Evolutionary conservation across 1,140 invertebrate genomes (phyloP).

Genomic region (Lepidostoma basale): DNA sequence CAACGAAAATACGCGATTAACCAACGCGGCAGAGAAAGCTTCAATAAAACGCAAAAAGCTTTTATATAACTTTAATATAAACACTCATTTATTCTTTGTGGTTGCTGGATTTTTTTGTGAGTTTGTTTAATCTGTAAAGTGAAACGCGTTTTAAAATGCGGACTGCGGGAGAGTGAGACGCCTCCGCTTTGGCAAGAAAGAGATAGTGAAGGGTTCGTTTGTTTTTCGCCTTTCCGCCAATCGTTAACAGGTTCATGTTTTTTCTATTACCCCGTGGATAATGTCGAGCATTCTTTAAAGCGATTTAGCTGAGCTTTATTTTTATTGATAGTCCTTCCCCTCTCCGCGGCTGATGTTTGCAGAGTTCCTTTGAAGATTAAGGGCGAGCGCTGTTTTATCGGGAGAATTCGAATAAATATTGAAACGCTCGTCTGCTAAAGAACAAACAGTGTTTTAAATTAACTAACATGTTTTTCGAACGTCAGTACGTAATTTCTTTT

Average conservation of each 20-base stretch:
- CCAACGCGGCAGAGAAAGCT: no score
- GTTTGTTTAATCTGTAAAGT: no score
- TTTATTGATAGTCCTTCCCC: constrained; percentile 40
- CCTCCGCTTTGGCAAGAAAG: not conserved
- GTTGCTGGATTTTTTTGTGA: no score
- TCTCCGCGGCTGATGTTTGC: constrained; percentile 10
- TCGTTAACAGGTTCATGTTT: constrained; percentile 46
- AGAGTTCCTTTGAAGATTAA: constrained; percentile 34
- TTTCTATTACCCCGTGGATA: constrained; percentile 45
- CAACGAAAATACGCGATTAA: no score
- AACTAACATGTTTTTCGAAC: not conserved
- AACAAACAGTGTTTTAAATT: constrained; percentile 6
- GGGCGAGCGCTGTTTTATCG: constrained; percentile 9
- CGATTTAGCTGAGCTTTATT: constrained; percentile 41
- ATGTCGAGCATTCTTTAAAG: constrained; percentile 43
- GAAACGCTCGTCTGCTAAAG: not conserved
- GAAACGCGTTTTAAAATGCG: no score
- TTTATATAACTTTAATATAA: no score
- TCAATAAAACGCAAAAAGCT: no score
- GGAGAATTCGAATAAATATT: constrained; percentile 17
- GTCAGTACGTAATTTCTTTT: no score
- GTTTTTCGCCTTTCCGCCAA: constrained; percentile 30
- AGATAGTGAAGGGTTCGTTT: constrained; percentile 15
- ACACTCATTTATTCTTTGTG: no score
- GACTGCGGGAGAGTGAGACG: not conserved